These are phyloP conservation scores for Ammospiza caudacuta DNA, from an alignment of 2,113 vertebrate species.

Conservation along the genomic window DNA sequence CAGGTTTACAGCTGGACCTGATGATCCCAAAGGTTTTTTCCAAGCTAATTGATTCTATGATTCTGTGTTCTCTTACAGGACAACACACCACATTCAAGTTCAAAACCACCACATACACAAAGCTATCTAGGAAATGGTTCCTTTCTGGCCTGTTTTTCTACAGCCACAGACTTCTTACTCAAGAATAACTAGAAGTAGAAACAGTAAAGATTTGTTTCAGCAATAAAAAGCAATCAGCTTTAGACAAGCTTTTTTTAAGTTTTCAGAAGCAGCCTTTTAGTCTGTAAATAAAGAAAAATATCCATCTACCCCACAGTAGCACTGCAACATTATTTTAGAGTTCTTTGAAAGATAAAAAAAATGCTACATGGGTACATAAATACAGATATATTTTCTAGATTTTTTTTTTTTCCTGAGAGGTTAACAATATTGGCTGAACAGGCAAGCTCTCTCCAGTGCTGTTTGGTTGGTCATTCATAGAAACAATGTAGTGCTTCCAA, in stretches of 20 bases:
- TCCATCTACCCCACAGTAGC: not conserved
- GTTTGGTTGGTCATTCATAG: rapidly evolving
- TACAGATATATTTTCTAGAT: not conserved
- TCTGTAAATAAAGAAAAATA: not conserved
- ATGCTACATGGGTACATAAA: not conserved
- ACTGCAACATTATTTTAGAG: not conserved
- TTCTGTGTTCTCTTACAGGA: not conserved
- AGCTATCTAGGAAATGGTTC: not conserved
- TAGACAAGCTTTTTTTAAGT: not conserved
- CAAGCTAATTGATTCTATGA: not conserved
- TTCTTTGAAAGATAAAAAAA: not conserved
- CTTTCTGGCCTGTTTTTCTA: not conserved
- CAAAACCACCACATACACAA: not conserved
- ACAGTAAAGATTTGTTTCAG: not conserved
- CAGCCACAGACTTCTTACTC: not conserved
- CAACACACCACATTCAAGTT: not conserved
- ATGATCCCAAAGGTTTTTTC: not conserved
- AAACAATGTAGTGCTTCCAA: not conserved
- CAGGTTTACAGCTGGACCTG: not conserved
- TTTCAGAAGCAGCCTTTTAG: not conserved
- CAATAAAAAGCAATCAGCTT: not conserved
- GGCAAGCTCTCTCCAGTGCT: not conserved
- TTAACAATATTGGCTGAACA: not conserved
- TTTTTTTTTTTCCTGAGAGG: not conserved
- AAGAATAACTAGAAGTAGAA: not conserved